A percentile compares a stretch with the other conserved stretches of the same genome.
Evolutionary conservation across 2,797 vertebrate genomes (phyloP).

Genomic region (Tragelaphus oryx): DNA sequence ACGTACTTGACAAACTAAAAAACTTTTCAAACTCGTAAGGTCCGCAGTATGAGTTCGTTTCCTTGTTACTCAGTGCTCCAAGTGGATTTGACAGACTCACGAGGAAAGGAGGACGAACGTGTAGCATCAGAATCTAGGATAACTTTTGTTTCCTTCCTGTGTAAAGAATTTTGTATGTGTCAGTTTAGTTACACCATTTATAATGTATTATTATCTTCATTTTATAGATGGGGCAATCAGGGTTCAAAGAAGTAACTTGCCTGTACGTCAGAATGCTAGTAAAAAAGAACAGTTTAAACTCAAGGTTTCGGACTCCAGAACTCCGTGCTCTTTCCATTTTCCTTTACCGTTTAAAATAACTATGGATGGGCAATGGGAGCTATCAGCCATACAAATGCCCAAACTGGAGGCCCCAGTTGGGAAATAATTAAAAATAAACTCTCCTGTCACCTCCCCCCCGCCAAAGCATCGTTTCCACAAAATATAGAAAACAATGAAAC

Average conservation of each 20-base stretch:
- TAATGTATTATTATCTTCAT: neutral
- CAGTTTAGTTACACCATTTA: neutral
- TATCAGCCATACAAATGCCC: neutral
- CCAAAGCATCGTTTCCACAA: neutral
- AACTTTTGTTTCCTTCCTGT: neutral
- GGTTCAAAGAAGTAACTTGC: neutral
- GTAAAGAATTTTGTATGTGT: neutral
- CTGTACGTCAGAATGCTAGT: neutral
- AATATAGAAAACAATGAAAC: conserved; percentile 2
- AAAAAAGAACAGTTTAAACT: neutral
- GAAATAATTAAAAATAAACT: neutral
- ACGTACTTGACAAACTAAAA: neutral
- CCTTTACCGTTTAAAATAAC: neutral
- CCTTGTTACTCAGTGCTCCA: neutral
- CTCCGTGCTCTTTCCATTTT: neutral
- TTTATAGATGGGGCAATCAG: neutral
- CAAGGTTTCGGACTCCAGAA: neutral
- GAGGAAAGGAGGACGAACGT: neutral
- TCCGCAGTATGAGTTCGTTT: neutral
- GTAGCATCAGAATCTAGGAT: neutral
- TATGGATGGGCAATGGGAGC: neutral
- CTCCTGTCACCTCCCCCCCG: neutral
- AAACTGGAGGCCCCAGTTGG: neutral
- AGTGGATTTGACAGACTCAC: neutral
- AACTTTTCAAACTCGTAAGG: neutral